Evolutionary conservation across 1,140 invertebrate species (phyloP).

Genomic region (Penaeus vannamei): DNA sequence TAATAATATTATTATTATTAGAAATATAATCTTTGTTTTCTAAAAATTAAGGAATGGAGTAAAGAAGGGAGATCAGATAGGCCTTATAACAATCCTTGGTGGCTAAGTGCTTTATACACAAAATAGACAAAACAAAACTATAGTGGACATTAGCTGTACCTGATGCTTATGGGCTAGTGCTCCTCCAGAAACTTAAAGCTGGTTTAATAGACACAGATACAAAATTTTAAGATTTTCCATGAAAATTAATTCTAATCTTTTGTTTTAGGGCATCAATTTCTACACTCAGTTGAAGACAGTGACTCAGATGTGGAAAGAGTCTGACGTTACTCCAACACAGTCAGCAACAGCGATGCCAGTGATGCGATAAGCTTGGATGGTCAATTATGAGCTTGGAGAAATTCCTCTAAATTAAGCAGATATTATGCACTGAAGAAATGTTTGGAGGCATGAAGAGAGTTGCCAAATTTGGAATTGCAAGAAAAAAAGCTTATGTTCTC

Average conservation of each 20-base stretch:
- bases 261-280: constrained; percentile 92
- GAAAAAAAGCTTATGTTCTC: no score
- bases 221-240: neutral
- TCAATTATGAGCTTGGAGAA: neutral
- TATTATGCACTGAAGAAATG: neutral
- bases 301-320: constrained; percentile 95
- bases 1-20: no score
- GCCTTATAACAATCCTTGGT: no score
- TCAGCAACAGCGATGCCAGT: constrained; percentile 90
- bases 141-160: no score
- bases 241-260: constrained; percentile 45
- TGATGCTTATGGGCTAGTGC: neutral
- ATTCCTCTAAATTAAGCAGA: neutral
- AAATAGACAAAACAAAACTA: no score
- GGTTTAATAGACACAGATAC: no score
- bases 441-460: neutral
- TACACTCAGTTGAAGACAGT: constrained; percentile 98
- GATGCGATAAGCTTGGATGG: constrained; percentile 60
- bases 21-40: no score
- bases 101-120: no score
- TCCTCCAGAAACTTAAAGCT: no score
- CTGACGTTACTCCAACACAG: constrained; percentile 82
- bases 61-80: no score
- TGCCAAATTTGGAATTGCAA: no score
- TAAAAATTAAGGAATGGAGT: no score